These are phyloP conservation scores for Stomatorhinus ivindoensis DNA, from an alignment of 2,113 vertebrate genomes.

Conservation along the genomic window DNA sequence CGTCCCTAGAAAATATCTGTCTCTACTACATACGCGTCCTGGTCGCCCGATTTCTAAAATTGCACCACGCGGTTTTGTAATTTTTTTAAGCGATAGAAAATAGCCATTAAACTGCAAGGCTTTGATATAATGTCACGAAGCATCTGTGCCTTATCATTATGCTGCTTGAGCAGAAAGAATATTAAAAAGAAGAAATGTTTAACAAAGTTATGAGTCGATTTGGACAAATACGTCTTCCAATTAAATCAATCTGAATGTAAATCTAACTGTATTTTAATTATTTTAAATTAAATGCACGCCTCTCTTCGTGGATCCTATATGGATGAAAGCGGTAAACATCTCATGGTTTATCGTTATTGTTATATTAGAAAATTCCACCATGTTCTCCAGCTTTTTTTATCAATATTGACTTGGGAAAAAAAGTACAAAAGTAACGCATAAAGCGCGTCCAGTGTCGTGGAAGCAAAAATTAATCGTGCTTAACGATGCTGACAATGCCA, in stretches of 20 bases:
- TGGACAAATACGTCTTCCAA: not conserved
- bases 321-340: not conserved
- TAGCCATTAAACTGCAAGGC: not conserved
- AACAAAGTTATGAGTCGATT: not conserved
- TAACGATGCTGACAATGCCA: not conserved
- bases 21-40: not conserved
- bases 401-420: not conserved
- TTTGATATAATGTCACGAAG: not conserved
- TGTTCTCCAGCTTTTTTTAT: not conserved
- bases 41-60: not conserved
- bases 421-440: not conserved
- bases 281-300: not conserved
- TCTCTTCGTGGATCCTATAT: not conserved
- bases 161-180: not conserved
- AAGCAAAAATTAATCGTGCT: not conserved
- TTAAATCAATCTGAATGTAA: not conserved
- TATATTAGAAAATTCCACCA: not conserved
- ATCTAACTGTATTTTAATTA: not conserved
- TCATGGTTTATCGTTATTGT: not conserved
- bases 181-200: not conserved
- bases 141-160: not conserved
- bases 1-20: not conserved
- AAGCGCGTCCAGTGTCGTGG: not conserved
- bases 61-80: not conserved
- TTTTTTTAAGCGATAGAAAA: not conserved